Base-by-base conservation (phyloP, 37 sponge, comb jelly and placozoan species). In the Oopsacas minuta region DNA sequence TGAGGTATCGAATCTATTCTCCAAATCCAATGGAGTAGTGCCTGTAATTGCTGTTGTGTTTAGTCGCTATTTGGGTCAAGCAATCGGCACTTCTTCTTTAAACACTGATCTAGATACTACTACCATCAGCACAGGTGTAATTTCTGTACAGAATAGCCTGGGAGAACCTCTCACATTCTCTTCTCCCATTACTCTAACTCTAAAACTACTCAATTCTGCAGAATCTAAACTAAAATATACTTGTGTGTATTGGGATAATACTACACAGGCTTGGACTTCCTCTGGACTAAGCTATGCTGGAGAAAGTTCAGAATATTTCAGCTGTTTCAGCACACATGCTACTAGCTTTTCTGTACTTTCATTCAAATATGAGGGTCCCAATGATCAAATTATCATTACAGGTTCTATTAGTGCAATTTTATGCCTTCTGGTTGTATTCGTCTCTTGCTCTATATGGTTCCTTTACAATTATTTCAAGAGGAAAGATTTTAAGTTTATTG, bases 171-270 rank as follows among this genome's bases (percentile, higher is more conserved):
- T 61, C 30, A n/a, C 20, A 5, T 61, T 61, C 22, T 25, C 75
- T 3, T 61, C 75, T 20, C 75, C 75, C 75, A 61, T 61, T n/a
- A 20, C 75, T 61, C 22, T 61, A n/a, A 61, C 75, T n/a, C 28
- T 61, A 25, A 12, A 25, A 3, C 30, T 20, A 61, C 30, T 61
- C 75, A 10, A 25, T 25, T 10, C 30, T 20, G 22, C 75, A 32
- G 20, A 25, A 25, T 61, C 22, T 25, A 7, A 25, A 7, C 1
- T 12, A 3, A 12, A 61, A 61, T 61, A 7, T 20, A 61, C 7
- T 34, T 61, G 75, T 61, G 75, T 61, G 75, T 61, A 61, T 61
- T 61, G 75, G 75, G 75, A 61, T 12, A n/a, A 3, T 61, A n/a
- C n/a, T n/a, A 3, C 75, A 34, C 28, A 61, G 22, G 75, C 5